Conservation (phyloP, 2,888 invertebrate genomes). For the Gastracanthus pulcherrimus region DNA sequence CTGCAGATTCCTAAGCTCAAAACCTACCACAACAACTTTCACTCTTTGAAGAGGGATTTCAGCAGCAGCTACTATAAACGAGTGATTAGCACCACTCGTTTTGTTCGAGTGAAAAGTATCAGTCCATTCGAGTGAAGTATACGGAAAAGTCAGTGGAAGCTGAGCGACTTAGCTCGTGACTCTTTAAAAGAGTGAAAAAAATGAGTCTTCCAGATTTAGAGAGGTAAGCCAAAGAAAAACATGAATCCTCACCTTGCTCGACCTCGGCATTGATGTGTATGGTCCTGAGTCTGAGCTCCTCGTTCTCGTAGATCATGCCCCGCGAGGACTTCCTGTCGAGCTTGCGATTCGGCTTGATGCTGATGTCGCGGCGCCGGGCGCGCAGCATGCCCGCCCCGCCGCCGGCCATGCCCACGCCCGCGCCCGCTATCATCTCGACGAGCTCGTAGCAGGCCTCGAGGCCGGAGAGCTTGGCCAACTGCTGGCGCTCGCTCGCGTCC, state of each 20-base stretch:
- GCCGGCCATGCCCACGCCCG: slow-evolving; percentile 70
- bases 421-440: slow-evolving; percentile 70
- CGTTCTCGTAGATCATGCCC: slow-evolving; percentile 96
- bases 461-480: neutral
- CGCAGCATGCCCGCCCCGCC: slow-evolving; percentile 85
- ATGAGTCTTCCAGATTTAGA: no score
- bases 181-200: no score
- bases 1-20: no score
- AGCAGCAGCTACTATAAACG: no score
- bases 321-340: slow-evolving; percentile 94
- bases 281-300: slow-evolving; percentile 91
- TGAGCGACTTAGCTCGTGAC: no score
- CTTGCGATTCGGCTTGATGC: slow-evolving; percentile 93
- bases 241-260: slow-evolving; percentile 84
- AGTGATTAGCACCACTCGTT: no score
- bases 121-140: no score
- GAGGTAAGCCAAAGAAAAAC: no score
- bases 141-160: no score
- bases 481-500: neutral
- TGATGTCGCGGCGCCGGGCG: slow-evolving; percentile 90
- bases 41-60: no score
- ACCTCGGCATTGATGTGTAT: slow-evolving; percentile 96
- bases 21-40: no score
- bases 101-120: no score
- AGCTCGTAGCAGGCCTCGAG: slow-evolving; percentile 44